Base-by-base conservation (phyloP, 1,140 invertebrate genomes). In the Plutomurus gul region DNA sequence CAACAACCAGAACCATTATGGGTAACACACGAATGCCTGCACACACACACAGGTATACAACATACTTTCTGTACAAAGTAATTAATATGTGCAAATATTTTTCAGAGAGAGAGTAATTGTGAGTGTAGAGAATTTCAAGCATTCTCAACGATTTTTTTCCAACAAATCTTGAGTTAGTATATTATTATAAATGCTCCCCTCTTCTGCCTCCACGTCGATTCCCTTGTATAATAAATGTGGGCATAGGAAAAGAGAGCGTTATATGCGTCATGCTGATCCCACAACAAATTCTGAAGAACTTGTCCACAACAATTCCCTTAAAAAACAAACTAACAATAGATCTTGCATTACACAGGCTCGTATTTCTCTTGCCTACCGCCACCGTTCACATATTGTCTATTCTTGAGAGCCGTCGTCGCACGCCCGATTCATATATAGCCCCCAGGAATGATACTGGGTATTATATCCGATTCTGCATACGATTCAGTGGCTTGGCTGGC, bases 291-390 rank as follows among this genome's bases (percentile, higher is more conserved):
- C 56, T 65, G 16, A 65, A 16, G 30, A 33, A 30, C 13, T 30
- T 65, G 56, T 36, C 1, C 36, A 0, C 36, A 56, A 56, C 30
- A 22, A 27, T 16, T 5, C 56, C 56, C 56, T 65, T 65, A 65
- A 65, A 65, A 65, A 65, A 36, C 56, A 65, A 65, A 30, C 22
- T n/a, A 65, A 65, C 56, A 65, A 65, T 33, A n/a, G 30, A 36
- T 36, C 30, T 65, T 65, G 8, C 30, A 18, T 65, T 65, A 65
- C 56, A 33, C n/a, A n/a, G 25, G 30, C 56, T n/a, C 56, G n/a
- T 30, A 65, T 13, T 16, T 65, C 30, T 11, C 36, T n/a, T 13
- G 11, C 27, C 56, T 36, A 43, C 36, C 16, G 2, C 27, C 27
- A 65, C n/a, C 36, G n/a, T n/a, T n/a, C n/a, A n/a, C 27, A 65